Evolutionary conservation across 1,140 invertebrate genomes (phyloP).

Genomic region (Musca vetustissima): DNA sequence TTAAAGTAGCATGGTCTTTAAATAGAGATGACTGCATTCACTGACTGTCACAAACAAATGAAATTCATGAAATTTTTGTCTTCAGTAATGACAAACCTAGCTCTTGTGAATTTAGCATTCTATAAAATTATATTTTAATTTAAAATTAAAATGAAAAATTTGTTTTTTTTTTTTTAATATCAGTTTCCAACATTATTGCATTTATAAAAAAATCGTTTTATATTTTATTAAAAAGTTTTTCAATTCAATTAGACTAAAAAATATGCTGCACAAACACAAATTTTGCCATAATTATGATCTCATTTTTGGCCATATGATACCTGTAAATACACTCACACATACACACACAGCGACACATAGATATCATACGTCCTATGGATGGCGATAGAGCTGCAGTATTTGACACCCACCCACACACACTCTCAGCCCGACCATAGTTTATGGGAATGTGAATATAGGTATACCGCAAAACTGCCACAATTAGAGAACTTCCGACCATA

Average conservation of each 20-base stretch:
- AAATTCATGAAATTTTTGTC: too few relatives aligned
- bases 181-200: neutral
- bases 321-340: neutral
- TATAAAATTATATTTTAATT: too few relatives aligned
- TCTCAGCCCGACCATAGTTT: neutral
- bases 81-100: too few relatives aligned
- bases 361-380: neutral
- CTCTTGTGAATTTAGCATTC: too few relatives aligned
- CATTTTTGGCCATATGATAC: slow-evolving; percentile 7
- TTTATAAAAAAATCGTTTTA: neutral
- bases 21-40: too few relatives aligned
- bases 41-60: too few relatives aligned
- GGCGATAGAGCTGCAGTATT: too few relatives aligned
- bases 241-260: slow-evolving; percentile 15
- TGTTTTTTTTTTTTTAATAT: too few relatives aligned
- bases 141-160: too few relatives aligned
- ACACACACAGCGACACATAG: neutral
- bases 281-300: slow-evolving; percentile 10
- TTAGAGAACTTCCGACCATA: slow-evolving; percentile 16
- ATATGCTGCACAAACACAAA: neutral
- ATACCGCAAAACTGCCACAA: slow-evolving; percentile 11
- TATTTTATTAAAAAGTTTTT: slow-evolving; percentile 8
- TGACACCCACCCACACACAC: too few relatives aligned
- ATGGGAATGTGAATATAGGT: neutral
- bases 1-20: too few relatives aligned